Conservation (phyloP, 2,888 invertebrate species). For the Choristoneura rosaceana region DNA sequence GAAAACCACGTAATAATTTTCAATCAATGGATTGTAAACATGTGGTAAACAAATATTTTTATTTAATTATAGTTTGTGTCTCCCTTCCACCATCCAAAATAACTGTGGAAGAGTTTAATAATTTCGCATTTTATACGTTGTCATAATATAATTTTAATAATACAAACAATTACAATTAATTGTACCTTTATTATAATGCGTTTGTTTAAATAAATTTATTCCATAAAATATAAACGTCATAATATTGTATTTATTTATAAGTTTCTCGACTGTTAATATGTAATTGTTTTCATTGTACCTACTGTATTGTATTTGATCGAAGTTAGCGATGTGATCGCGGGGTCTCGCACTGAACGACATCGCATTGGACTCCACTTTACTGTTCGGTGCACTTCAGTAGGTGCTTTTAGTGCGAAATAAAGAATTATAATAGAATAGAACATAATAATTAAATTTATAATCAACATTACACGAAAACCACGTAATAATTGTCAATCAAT, state of each 20-base stretch:
- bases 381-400: conserved; percentile 14
- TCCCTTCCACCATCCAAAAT: neutral
- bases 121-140: no score
- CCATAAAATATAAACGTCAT: neutral
- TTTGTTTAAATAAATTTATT: no score
- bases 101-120: no score
- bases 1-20: conserved; percentile 31
- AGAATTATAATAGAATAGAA: conserved; percentile 25
- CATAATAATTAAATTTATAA: conserved; percentile 32
- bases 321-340: no score
- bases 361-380: neutral
- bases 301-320: neutral
- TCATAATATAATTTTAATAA: no score
- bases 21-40: conserved; percentile 37
- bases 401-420: conserved; percentile 38
- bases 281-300: no score
- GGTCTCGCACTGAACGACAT: neutral
- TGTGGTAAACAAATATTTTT: conserved; percentile 39
- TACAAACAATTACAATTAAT: no score
- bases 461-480: conserved; percentile 34
- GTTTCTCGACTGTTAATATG: conserved; percentile 1
- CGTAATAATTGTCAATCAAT: conserved; percentile 34
- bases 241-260: conserved; percentile 6
- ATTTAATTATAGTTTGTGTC: conserved; percentile 27
- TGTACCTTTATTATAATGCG: no score